Evolutionary conservation across 2,113 vertebrate genomes (phyloP).

Genomic region (Lethenteron reissneri): DNA sequence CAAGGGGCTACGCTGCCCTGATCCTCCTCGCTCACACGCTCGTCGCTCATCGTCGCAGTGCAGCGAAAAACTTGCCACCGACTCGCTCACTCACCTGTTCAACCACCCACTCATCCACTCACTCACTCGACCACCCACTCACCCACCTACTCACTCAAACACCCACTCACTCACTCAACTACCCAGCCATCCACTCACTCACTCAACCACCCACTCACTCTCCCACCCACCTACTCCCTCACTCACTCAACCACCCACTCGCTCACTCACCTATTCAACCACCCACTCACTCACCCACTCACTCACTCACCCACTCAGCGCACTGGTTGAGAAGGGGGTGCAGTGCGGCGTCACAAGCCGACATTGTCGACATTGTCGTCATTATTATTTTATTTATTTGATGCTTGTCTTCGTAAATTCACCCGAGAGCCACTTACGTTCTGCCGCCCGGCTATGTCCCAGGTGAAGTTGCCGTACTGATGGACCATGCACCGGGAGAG

Average conservation of each 20-base stretch:
- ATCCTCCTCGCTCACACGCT: too few species aligned
- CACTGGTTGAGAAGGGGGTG: too few species aligned
- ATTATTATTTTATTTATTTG: too few species aligned
- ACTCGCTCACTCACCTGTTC: neutral
- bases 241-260: neutral
- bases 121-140: neutral
- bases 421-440: slow-evolving; percentile 26
- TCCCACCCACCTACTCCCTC: neutral
- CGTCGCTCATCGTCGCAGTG: too few species aligned
- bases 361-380: too few species aligned
- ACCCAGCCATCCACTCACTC: too few species aligned
- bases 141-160: slow-evolving; percentile 13
- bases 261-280: neutral
- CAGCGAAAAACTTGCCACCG: too few species aligned
- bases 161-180: too few species aligned
- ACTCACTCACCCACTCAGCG: slow-evolving; percentile 14
- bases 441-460: slow-evolving; percentile 61
- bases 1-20: too few species aligned
- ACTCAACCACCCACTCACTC: neutral
- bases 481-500: slow-evolving; percentile 70
- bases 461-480: slow-evolving; percentile 65
- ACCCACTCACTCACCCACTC: neutral
- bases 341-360: too few species aligned
- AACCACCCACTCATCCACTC: neutral
- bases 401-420: too few species aligned